Evolutionary conservation across 1,140 invertebrate species (phyloP), one percentile per base, ranked within the genome.

Genomic region (Drosophila takahashii): DNA sequence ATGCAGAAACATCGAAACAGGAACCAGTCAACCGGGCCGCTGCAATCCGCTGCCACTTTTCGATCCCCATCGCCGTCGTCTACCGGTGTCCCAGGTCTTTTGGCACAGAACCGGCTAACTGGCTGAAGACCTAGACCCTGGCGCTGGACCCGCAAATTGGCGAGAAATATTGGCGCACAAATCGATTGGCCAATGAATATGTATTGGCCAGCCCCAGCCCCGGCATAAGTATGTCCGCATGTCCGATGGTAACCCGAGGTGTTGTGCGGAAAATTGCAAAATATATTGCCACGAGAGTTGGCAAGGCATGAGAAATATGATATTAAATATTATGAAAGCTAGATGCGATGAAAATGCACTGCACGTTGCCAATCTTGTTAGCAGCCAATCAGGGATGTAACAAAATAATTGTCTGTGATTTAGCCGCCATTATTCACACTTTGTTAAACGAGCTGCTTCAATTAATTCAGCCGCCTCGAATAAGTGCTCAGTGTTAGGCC

Each of bases 131-230:
- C 41, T 67, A 70, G 51, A 70, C 50, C 67, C 66, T 69, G 64
- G 64, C 65, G 62, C 73, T 76, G 62, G 58, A 16, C 36, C 60
- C 71, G 69, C 79, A 66, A 78, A 81, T 71, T 74, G 80, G 56
- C 80, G 57, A 66, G 71, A 83, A 84, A 79, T 75, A 86, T 78
- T 81, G 62, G 83, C 74, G 51, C 78, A 74, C 83, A 86, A 86
- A 86, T 86, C 81, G 81, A 78, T 81, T 78, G 81, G 83, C 83
- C 86, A 86, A 86, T 86, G 85, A 86, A 79, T 79, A 83, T 86
- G 79, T 76, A 86, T 75, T 65, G 83, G 69, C 70, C 61, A 56
- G 47, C 34, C 45, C 41, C 16, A 15, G 15, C 41, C 15, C 16
- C 15, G 2, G 34, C 13, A 18, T 44, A 18, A 44, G 27, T 75